Base-by-base conservation (phyloP, 2,113 vertebrate genomes). In the Podiceps cristatus region DNA sequence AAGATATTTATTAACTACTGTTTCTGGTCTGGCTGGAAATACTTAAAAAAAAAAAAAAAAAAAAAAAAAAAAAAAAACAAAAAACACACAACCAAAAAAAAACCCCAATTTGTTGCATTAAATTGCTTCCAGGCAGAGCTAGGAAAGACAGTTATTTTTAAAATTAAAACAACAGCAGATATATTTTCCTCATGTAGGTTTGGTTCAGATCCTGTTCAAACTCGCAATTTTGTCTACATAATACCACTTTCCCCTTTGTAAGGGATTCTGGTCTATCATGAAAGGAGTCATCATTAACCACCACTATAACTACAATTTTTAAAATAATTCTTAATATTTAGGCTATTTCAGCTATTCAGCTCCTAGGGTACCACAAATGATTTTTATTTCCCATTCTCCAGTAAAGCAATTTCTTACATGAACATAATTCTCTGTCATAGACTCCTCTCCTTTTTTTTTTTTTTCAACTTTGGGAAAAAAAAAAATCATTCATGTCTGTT, bases 61-160 rank as follows among this genome's bases (percentile, higher is more conserved):
- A 45, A 45, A 45, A 45, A 13, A 45, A 45, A 45, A 45, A 9
- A 74, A 44, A 79, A 45, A 45, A 45, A 45, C 9, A 45, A 13
- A 45, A 45, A 45, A 45, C n/a, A n/a, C n/a, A n/a, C n/a, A 9
- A 37, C 37, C 37, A 12, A 49, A 69, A 53, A 80, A 88, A 71
- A 80, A 68, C 42, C 74, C 9, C 31, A 72, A 64, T 60, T 76
- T 86, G 56, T 67, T 95, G 59, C 31, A 80, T 93, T 92, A 96
- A 96, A 96, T 96, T 96, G 79, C 81, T 96, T 97, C 94, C 92
- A 96, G 86, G 47, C 92, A 97, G 47, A 93, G 20, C 29, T 60
- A 86, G 22, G 60, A 91, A 92, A 14, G 29, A 69, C 22, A n/a
- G 60, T 68, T 96, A 94, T 92, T 96, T 93, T 92, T 47, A 88